Base-by-base conservation (phyloP, 2,888 invertebrate genomes). In the Aspidapion aeneum region DNA sequence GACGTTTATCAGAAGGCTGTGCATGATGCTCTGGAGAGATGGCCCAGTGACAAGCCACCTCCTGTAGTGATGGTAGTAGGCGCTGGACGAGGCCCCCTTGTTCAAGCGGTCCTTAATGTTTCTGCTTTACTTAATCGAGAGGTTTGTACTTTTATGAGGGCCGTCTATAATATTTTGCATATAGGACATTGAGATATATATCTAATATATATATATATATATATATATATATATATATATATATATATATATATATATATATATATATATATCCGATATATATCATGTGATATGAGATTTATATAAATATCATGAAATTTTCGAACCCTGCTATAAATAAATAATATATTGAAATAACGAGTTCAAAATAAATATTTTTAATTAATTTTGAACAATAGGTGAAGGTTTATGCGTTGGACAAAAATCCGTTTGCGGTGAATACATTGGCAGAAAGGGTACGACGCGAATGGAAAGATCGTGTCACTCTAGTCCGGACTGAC, bases 361-460 rank as follows among this genome's bases (percentile, higher is more conserved):
- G n/a, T n/a, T n/a, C n/a, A n/a, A n/a, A n/a, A n/a, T n/a, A n/a
- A n/a, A n/a, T n/a, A n/a, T n/a, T n/a, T n/a, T n/a, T n/a, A n/a
- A n/a, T n/a, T n/a, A n/a, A n/a, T n/a, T n/a, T n/a, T n/a, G n/a
- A n/a, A n/a, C n/a, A n/a, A n/a, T n/a, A 87, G 78, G 85, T 96
- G 1, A 90, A 90, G 78, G 85, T 98, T 9, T 95, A 94, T 79
- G 98, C 97, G 5, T 93, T 99, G 2, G 99, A 99, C 80, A 99
- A 99, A 79, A 99, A 99, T 83, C 94, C 96, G 0, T 96, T 94
- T 81, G 98, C 99, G 35, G 88, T 98, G 50, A 88, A 93, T 57
- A 94, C 95, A 69, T 80, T 94, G 19, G 85, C 87, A 52, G 89
- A 90, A 12, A 85, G 91, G 73, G 88, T 90, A 58, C 84, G 87